Conservation (phyloP, 2,113 vertebrate species). For the Gorsachius goisagi region DNA sequence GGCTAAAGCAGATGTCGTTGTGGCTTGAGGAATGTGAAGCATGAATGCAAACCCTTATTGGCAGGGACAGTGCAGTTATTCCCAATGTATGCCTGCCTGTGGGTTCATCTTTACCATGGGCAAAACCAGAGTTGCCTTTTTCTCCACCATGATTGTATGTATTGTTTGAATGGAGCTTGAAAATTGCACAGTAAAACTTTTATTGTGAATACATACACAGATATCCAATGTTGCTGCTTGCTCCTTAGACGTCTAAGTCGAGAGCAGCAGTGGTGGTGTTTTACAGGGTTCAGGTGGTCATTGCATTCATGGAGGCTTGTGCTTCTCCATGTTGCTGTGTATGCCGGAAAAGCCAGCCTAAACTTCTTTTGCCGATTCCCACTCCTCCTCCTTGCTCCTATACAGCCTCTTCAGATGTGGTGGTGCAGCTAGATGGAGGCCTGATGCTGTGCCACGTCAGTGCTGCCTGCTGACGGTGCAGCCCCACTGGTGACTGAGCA, state of each 20-base stretch:
- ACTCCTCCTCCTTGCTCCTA: neutral
- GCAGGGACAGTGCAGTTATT: neutral
- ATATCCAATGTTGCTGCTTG: fast-evolving
- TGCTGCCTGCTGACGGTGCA: neutral
- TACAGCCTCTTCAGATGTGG: neutral
- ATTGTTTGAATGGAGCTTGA: neutral
- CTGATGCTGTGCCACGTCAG: neutral
- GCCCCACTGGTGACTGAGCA: neutral
- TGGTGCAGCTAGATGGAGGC: neutral
- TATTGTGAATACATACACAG: neutral
- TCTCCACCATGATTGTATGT: neutral
- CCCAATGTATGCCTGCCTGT: fast-evolving
- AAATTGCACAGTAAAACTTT: neutral
- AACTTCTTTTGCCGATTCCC: neutral
- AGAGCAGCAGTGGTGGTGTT: neutral
- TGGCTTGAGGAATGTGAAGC: neutral
- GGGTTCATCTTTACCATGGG: neutral
- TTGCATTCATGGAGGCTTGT: fast-evolving
- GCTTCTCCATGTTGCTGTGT: fast-evolving
- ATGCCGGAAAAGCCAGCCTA: neutral
- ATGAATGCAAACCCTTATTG: neutral
- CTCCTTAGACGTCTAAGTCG: neutral
- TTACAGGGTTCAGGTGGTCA: neutral
- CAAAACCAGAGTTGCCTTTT: neutral
- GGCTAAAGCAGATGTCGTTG: neutral